Percentiles rank a stretch among this genome's conserved stretches.
Conservation (phyloP, 2,888 invertebrate genomes). For the Troides oblongomaculatus region DNA sequence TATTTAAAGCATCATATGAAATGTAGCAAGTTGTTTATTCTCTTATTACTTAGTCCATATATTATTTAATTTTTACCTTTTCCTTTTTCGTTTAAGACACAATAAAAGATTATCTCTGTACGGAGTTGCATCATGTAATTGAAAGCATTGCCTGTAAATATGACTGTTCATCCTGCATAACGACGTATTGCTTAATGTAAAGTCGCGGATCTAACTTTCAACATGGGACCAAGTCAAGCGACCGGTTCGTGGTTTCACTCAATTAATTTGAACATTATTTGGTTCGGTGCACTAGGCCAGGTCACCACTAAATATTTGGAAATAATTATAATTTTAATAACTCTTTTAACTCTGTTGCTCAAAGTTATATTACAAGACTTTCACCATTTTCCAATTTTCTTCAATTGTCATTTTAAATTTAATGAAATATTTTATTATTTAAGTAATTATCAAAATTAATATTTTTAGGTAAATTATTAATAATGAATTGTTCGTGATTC, state of each 20-base stretch:
- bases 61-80: not conserved
- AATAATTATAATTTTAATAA: not conserved
- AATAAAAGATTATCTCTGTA: not conserved
- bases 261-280: conserved; percentile 73
- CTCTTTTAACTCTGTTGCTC: not conserved
- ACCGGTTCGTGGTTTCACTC: conserved; percentile 67
- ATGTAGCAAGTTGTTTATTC: too few relatives aligned
- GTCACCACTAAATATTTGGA: conserved; percentile 38
- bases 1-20: too few relatives aligned
- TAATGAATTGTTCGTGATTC: too few relatives aligned
- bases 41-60: not conserved
- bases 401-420: too few relatives aligned
- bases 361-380: not conserved
- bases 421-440: too few relatives aligned
- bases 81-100: not conserved
- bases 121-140: not conserved
- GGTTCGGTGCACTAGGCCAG: conserved; percentile 59
- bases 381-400: too few relatives aligned
- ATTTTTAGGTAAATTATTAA: too few relatives aligned
- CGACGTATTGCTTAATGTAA: conserved; percentile 64
- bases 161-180: conserved; percentile 58
- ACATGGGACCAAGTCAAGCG: conserved; percentile 57
- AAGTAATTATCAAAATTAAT: too few relatives aligned
- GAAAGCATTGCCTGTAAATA: conserved; percentile 20
- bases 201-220: conserved; percentile 68